phyloP scores from a whole-genome alignment of 2,113 vertebrate genomes.

The Peucedramus taeniatus region DNA sequence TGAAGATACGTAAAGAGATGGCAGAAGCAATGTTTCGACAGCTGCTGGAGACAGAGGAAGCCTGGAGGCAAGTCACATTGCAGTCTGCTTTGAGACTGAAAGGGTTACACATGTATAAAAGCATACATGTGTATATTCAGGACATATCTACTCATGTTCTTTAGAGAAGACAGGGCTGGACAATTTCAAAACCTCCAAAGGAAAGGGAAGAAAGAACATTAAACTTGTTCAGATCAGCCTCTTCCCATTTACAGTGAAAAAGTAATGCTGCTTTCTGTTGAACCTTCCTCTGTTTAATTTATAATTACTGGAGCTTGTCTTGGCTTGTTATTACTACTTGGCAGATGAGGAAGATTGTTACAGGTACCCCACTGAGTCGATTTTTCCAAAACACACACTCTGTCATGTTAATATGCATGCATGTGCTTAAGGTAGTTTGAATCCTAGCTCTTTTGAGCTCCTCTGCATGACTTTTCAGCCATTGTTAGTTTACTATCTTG shows the following conservation, averaged over 20 bases:
- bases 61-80: constrained; percentile 66
- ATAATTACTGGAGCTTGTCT: background rate
- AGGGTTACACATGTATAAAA: background rate
- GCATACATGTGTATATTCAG: background rate
- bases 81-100: background rate
- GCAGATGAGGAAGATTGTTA: background rate
- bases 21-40: constrained; percentile 85
- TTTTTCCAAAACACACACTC: background rate
- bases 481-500: background rate
- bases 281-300: background rate
- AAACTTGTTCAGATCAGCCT: background rate
- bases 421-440: background rate
- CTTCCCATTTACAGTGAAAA: background rate
- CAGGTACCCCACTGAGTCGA: background rate
- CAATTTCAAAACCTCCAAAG: background rate
- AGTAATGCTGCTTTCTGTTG: background rate
- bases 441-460: background rate
- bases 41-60: constrained; percentile 81
- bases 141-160: accelerated
- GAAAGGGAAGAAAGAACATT: background rate
- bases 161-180: background rate
- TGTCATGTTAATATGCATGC: background rate
- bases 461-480: background rate
- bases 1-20: constrained; percentile 89
- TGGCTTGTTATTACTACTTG: background rate